Base-by-base conservation (phyloP, 2,888 invertebrate genomes). In the Chironomus riparius region DNA sequence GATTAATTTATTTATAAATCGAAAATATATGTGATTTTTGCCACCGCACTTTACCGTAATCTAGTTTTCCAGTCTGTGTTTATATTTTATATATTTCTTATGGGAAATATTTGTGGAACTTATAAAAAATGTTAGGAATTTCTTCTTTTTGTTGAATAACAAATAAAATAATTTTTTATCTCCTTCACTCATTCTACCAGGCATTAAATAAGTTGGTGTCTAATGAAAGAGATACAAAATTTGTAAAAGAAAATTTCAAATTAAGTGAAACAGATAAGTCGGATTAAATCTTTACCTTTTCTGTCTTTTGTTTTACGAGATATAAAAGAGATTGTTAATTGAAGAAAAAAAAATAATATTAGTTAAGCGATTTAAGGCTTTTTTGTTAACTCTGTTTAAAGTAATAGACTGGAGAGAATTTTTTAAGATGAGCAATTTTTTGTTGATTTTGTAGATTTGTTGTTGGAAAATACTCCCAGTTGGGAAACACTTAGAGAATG, bases 1-100 rank as follows among this genome's bases (percentile, higher is more conserved):
- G 72, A 73, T 73, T 73, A 73, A 62, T 56, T 73, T 73, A 73
- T 73, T 73, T 73, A 73, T 73, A 73, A 73, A 73, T 73, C 72
- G 56, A 65, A 65, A 65, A 65, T 65, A 65, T 65, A 65, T 71
- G 72, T 73, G 72, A 73, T 62, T 73, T 73, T 62, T 73, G 56
- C 62, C 62, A 61, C 72, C 62, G 48, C 72, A 18, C n/a, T 38
- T 47, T 56, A 47, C 65, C 68, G n/a, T 73, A 73, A 73, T 61
- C 72, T 61, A 73, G 50, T 73, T 73, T 50, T 21, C 50, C 71
- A 56, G 56, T 56, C 4, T 56, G n/a, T 56, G 15, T 56, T 56
- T 18, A 18, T 56, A 56, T 38, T 38, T 28, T 28, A 4, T 28
- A 28, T 28, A 28, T 38, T 38, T 38, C 10, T 38, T 38, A 38